Base-by-base conservation (phyloP, 1,140 invertebrate genomes). In the Marisa cornuarietis region DNA sequence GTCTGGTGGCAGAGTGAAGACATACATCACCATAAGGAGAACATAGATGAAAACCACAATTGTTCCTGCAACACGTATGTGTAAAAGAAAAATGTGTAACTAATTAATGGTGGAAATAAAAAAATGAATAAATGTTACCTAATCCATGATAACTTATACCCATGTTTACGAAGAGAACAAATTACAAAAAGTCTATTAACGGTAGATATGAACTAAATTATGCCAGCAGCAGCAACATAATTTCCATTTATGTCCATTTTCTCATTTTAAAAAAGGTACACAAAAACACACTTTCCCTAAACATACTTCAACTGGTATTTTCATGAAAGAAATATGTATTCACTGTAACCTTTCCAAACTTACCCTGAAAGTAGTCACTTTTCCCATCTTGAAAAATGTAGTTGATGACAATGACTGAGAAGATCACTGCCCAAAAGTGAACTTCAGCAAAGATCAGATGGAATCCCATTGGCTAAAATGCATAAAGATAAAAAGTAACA, bases 331-430 rank as follows among this genome's bases (percentile, higher is more conserved):
- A 49, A 24, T 18, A 16, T 52, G 42, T 9, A 24, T 10, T 3
- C 20, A 24, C 24, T 20, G 22, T 61, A 54, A 52, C 51, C 3
- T 6, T n/a, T 18, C 49, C 54, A 18, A 61, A 63, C 73, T 80
- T 82, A 90, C 89, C 89, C 85, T 90, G 89, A 69, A 90, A 89
- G 73, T 90, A 90, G 79, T 90, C 86, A 83, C 85, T 88, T 78
- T 89, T 88, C 9, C 89, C 89, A 81, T 90, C 89, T 77, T 89
- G 88, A 75, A 88, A 89, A 65, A 86, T 87, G 78, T 90, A 90
- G 82, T 90, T 90, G 71, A 88, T 90, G 7, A 90, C 84, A 62
- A 90, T 85, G 51, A 90, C 87, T 26, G 88, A 86, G 66, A 90
- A 89, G 16, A 90, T 85, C 22, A 89, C 87, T 49, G 88, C 81